Evolutionary conservation across 2,888 invertebrate genomes (phyloP).

Genomic region (Andrena chrysosceles): DNA sequence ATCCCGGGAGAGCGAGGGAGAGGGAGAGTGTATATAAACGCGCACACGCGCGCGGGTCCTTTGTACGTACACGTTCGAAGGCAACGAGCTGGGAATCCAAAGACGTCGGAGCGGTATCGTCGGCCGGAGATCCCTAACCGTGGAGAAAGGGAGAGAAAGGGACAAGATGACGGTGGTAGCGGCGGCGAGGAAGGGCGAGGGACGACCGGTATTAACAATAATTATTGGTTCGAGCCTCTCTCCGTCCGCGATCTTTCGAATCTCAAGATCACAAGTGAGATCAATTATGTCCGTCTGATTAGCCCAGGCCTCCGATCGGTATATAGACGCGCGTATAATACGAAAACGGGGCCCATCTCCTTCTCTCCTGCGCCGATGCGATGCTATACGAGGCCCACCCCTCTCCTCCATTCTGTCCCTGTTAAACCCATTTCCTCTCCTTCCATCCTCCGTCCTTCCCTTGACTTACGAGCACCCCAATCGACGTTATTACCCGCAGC

Average conservation of each 20-base stretch:
- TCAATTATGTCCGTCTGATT: conserved; percentile 85
- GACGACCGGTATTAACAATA: conserved; percentile 83
- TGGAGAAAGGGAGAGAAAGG: conserved; percentile 21
- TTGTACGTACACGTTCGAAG: conserved; percentile 47
- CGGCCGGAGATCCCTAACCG: conserved; percentile 38
- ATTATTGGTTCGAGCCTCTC: conserved; percentile 84
- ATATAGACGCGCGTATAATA: conserved; percentile 70
- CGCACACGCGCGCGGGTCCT: neutral
- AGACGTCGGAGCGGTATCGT: conserved; percentile 47
- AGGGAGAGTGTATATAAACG: neutral
- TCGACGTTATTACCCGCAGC: conserved; percentile 74
- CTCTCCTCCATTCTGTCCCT: conserved; percentile 52
- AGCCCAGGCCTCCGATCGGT: conserved; percentile 79
- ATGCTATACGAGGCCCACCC: conserved; percentile 5
- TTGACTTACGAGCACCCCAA: conserved; percentile 48
- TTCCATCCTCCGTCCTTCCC: conserved; percentile 27
- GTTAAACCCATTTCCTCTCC: conserved; percentile 50
- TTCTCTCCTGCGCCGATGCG: conserved; percentile 1
- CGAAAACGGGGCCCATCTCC: conserved; percentile 42
- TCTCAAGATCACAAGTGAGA: conserved; percentile 85
- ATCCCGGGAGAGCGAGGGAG: conserved; percentile 17
- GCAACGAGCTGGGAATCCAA: conserved; percentile 49
- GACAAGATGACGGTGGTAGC: conserved; percentile 34
- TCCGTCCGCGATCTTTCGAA: conserved; percentile 83
- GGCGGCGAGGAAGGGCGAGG: conserved; percentile 55